Percentiles rank a stretch among this genome's conserved stretches.
phyloP scores from a whole-genome alignment of 2,113 vertebrate species.

The Eurypyga helias region DNA sequence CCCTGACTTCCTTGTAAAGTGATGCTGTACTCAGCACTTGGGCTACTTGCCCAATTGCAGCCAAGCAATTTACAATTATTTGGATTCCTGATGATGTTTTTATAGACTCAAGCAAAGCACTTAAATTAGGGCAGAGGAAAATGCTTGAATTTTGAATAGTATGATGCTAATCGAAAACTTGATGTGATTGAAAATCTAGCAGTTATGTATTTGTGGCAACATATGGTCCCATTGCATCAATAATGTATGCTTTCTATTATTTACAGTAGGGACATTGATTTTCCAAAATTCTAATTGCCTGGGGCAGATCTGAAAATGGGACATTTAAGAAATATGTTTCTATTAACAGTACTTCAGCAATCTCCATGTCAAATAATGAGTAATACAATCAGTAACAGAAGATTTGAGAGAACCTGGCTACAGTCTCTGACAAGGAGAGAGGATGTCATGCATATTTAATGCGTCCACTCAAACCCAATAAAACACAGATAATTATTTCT shows the following conservation, averaged over 20 bases:
- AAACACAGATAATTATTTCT: neutral
- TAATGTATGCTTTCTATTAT: conserved; percentile 15
- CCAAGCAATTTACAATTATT: neutral
- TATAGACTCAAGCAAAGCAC: neutral
- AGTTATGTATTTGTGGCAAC: neutral
- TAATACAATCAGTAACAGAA: neutral
- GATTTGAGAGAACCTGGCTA: neutral
- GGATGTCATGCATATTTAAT: neutral
- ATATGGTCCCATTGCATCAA: neutral
- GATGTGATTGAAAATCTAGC: neutral
- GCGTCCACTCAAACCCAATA: neutral
- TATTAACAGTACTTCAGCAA: neutral
- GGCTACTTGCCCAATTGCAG: neutral
- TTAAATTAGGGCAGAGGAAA: neutral
- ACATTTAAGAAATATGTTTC: neutral
- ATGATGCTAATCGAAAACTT: neutral
- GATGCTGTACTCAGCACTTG: neutral
- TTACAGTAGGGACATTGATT: neutral
- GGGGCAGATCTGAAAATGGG: neutral
- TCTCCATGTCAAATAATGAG: neutral
- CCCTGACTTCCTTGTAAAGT: neutral
- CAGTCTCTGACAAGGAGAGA: neutral
- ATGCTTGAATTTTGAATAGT: neutral
- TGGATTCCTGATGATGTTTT: neutral
- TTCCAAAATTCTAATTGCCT: conserved; percentile 15